Evolutionary conservation across 2,888 invertebrate genomes (phyloP), one percentile per base, ranked within the genome.

Genomic region (Oscheius sp.): DNA sequence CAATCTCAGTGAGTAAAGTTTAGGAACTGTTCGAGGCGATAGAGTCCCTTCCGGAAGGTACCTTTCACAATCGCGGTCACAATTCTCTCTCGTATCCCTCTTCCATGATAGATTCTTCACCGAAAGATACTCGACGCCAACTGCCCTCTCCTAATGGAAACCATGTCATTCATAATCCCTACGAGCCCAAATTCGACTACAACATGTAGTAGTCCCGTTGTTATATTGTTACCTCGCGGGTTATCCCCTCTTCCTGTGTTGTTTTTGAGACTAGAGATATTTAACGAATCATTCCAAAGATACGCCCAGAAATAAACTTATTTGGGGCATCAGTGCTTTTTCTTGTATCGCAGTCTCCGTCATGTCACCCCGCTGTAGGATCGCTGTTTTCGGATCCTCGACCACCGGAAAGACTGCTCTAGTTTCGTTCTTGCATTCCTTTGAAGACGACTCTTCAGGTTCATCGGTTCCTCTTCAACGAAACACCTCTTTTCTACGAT

Each of bases 111-210:
- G n/a, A 48, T 2, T 70, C 70, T 32, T 57, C 72, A 1, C 9
- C 29, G 35, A 35, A 68, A 47, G 29, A 51, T 1, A 13, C 29
- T 33, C n/a, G 21, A 11, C n/a, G 33, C 21, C 70, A 70, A 33
- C 58, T 57, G 5, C 57, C 58, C 29, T 60, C 72, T 29, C 62
- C 60, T 13, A 60, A 60, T 21, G 72, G 53, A 35, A 47, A 48
- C 48, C 29, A 32, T 21, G 11, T 35, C 37, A n/a, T 10, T 10
- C 21, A n/a, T 2, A n/a, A 50, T 48, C 33, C 68, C 3, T 70
- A 58, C 48, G 70, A 70, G 32, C 58, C 37, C 2, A 70, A 70
- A 29, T 70, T 70, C 47, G 70, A 70, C 13, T 70, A 58, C 33
- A 68, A 53, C 55, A 55, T 58, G 11, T 33, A 37, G 29, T 59